Base-by-base conservation (phyloP, 1,140 invertebrate species). In the Drosophila erecta region DNA sequence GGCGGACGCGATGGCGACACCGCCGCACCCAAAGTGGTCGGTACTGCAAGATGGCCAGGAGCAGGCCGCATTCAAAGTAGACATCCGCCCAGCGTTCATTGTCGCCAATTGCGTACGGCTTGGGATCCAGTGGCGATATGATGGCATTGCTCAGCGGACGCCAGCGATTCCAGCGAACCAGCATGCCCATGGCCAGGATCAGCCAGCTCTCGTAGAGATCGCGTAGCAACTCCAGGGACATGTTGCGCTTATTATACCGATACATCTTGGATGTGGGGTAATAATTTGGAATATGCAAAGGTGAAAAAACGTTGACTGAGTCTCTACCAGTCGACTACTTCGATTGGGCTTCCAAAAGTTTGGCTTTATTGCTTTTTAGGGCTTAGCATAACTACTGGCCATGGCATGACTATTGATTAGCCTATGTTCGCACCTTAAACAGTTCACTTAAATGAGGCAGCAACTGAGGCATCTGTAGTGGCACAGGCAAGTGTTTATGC, bases 401-500 rank as follows among this genome's bases (percentile, higher is more conserved):
- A 27, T 30, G 0, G 27, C 27, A 30, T 6, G 27, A 7, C 7
- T 30, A 30, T 56, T 20, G 11, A 11, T 51, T 15, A 12, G 20
- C 11, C 4, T 65, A 15, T 14, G 4, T 33, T 40, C 4, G 11
- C n/a, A 22, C 2, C 17, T 65, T 33, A 50, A 50, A 61, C 11
- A 15, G 8, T 22, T 33, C 20, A 15, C 46, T 15, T 50, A 40
- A 64, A 50, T 65, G 24, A 17, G 62, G 35, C 33, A 66, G 17
- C 17, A 33, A 64, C 33, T 47, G n/a, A n/a, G 11, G 33, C 46
- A 37, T 46, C 12, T 11, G 3, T 60, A 37, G 22, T 3, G 3
- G 12, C 14, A 12, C 14, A 22, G 38, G 20, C 56, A 37, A 65
- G 50, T 71, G 37, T 50, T 40, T 70, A 54, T 60, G n/a, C 20